These are phyloP conservation scores for Nyctalus aviator DNA, from an alignment of 2,797 vertebrate species.

Conservation along the genomic window DNA sequence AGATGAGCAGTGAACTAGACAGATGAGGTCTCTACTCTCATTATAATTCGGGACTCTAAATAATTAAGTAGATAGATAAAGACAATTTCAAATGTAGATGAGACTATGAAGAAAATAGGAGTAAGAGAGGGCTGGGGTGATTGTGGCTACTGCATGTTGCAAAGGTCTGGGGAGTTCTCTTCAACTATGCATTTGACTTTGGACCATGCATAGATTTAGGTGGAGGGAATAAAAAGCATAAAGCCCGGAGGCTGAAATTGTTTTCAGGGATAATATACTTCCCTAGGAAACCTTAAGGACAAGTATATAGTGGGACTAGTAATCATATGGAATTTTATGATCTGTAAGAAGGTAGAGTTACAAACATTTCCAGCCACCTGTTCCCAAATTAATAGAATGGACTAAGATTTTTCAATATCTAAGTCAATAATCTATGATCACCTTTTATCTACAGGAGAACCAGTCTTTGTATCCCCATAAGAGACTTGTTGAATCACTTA, in stretches of 20 bases:
- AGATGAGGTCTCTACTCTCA: not conserved
- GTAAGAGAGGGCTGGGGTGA: not conserved
- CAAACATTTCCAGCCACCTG: not conserved
- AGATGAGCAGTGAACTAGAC: not conserved
- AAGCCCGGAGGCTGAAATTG: not conserved
- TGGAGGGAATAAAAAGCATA: not conserved
- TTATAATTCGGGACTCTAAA: not conserved
- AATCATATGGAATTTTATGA: not conserved
- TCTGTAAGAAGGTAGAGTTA: not conserved
- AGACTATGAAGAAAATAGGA: not conserved
- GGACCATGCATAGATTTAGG: not conserved
- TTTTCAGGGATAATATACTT: not conserved
- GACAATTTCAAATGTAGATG: not conserved
- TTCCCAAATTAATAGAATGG: not conserved
- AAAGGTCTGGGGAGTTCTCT: not conserved
- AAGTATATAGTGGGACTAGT: not conserved
- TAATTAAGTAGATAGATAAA: not conserved
- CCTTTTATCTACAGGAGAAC: not conserved
- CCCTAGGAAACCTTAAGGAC: not conserved
- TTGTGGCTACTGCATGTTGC: not conserved
- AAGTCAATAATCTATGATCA: not conserved
- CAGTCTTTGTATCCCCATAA: not conserved
- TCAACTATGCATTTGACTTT: not conserved
- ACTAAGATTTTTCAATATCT: not conserved
- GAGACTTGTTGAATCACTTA: not conserved